A percentile compares a stretch with the other conserved stretches of the same genome.
These are phyloP conservation scores for Melipona bicolor DNA, from an alignment of 2,888 invertebrate species.

Conservation along the genomic window DNA sequence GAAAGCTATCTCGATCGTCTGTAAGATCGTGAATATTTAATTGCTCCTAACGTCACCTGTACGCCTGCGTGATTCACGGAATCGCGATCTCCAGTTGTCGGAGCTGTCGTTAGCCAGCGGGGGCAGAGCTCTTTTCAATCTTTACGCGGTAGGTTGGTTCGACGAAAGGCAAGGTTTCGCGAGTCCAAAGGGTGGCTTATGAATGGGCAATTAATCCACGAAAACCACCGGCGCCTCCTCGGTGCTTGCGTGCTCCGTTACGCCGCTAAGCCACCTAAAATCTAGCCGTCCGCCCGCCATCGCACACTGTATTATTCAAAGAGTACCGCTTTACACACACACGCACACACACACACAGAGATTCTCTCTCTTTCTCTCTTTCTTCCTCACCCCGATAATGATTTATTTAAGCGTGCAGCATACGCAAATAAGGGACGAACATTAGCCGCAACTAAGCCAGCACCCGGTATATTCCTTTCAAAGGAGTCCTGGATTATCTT, in stretches of 20 bases:
- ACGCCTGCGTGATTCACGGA: accelerated
- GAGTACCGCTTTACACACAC: conserved; percentile 51
- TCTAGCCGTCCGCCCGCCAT: conserved; percentile 59
- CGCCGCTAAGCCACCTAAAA: conserved; percentile 73
- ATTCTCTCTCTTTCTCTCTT: conserved; percentile 3
- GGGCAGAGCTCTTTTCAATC: conserved; percentile 52
- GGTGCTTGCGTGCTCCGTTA: conserved; percentile 62
- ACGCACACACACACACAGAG: too few species aligned
- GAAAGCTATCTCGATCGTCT: neutral
- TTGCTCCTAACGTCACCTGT: too few species aligned
- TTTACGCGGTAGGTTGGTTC: conserved; percentile 29
- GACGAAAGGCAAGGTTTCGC: conserved; percentile 16
- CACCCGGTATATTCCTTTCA: conserved; percentile 20
- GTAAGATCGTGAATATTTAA: too few species aligned
- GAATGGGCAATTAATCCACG: conserved; percentile 77
- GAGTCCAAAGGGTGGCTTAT: conserved; percentile 65
- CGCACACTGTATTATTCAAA: conserved; percentile 75
- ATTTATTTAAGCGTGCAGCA: conserved; percentile 71
- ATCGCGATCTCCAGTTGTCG: neutral
- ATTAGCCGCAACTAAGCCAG: conserved; percentile 17
- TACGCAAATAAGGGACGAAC: conserved; percentile 20
- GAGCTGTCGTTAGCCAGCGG: conserved; percentile 1
- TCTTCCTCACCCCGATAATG: conserved; percentile 66
- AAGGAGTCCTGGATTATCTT: conserved; percentile 39
- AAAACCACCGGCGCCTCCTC: conserved; percentile 64